Evolutionary conservation across 2,888 invertebrate genomes (phyloP).

Genomic region (Hirtodrosophila cameraria): DNA sequence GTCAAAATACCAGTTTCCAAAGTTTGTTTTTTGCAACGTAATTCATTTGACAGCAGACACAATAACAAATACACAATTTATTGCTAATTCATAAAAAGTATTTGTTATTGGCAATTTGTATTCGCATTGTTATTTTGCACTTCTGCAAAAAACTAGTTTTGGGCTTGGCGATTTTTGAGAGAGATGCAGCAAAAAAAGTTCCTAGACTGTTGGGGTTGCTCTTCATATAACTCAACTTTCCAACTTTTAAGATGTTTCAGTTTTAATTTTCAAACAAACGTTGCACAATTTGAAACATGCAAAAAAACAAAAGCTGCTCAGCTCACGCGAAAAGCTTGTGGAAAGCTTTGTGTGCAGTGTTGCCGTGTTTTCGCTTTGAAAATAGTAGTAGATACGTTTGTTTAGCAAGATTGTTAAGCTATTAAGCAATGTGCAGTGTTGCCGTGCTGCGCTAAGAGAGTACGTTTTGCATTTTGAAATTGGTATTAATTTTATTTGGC

Average conservation of each 20-base stretch:
- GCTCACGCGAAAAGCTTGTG: slow-evolving; percentile 25
- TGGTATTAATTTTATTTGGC: too few species aligned
- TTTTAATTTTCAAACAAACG: background rate
- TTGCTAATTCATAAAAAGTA: slow-evolving; percentile 35
- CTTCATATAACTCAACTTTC: background rate
- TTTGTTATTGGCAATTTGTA: slow-evolving; percentile 44
- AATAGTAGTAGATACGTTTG: too few species aligned
- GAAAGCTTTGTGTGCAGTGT: slow-evolving; percentile 41
- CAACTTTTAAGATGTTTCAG: background rate
- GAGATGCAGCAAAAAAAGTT: background rate
- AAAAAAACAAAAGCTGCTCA: background rate
- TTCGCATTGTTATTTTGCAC: slow-evolving; percentile 24
- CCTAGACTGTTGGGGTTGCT: background rate
- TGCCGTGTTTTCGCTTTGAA: slow-evolving; percentile 27
- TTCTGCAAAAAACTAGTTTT: slow-evolving; percentile 38
- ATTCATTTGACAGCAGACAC: slow-evolving; percentile 38
- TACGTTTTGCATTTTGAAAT: slow-evolving; percentile 10
- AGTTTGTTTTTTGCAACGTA: slow-evolving; percentile 48
- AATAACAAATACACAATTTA: slow-evolving; percentile 35
- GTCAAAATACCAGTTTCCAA: slow-evolving; percentile 57
- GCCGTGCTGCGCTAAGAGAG: slow-evolving; percentile 21
- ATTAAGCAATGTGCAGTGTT: slow-evolving; percentile 34
- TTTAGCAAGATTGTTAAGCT: too few species aligned
- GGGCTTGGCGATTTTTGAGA: slow-evolving; percentile 2
- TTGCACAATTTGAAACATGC: too few species aligned